These are phyloP conservation scores for Aplochiton taeniatus DNA, from an alignment of 2,797 vertebrate species.

Conservation along the genomic window DNA sequence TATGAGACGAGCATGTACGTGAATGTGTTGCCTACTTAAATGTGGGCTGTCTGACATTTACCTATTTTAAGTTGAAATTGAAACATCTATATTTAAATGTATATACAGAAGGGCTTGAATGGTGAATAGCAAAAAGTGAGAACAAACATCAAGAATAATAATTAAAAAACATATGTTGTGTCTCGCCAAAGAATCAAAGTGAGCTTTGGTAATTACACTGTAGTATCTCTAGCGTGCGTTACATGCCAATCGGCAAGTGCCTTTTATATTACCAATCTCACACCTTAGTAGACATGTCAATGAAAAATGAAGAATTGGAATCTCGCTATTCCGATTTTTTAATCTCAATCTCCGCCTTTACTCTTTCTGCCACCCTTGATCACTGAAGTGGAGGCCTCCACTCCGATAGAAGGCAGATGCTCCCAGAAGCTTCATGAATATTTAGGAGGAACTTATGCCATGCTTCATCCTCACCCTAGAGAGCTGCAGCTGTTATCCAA, in stretches of 20 bases:
- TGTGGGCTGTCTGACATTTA: background rate
- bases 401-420: slow-evolving; percentile 18
- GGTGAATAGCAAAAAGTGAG: too few species aligned
- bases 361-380: slow-evolving; percentile 32
- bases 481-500: slow-evolving; percentile 35
- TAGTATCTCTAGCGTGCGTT: slow-evolving; percentile 26
- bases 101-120: too few species aligned
- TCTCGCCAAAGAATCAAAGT: too few species aligned
- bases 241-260: slow-evolving; percentile 42
- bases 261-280: slow-evolving; percentile 49
- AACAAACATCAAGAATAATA: too few species aligned
- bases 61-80: too few species aligned
- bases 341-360: slow-evolving; percentile 7
- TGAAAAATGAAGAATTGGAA: slow-evolving; percentile 40
- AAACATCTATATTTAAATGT: too few species aligned
- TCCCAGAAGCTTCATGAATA: slow-evolving; percentile 23
- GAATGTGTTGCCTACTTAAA: slow-evolving; percentile 12
- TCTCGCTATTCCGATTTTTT: slow-evolving; percentile 21
- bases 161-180: too few species aligned
- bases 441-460: slow-evolving; percentile 5
- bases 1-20: background rate
- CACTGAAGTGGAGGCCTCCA: slow-evolving; percentile 43
- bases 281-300: slow-evolving; percentile 30
- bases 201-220: too few species aligned
- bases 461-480: slow-evolving; percentile 3